Conservation (phyloP, 2,113 vertebrate species). For the Chiloscyllium plagiosum region DNA sequence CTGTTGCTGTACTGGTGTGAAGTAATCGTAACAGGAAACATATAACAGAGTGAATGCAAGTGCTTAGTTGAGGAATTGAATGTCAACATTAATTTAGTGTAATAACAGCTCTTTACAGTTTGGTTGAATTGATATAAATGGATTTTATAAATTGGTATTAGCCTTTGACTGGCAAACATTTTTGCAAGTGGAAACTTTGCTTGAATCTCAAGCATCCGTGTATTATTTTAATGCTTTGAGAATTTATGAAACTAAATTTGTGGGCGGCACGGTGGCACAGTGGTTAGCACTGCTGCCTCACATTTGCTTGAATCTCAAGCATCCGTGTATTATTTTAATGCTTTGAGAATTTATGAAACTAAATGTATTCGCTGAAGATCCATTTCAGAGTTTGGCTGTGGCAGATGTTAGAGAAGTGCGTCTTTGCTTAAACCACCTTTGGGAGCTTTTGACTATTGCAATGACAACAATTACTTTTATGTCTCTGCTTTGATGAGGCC, state of each 20-base stretch:
- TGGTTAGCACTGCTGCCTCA: too few species aligned
- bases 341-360: not conserved
- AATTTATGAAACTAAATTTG: not conserved
- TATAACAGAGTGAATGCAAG: not conserved
- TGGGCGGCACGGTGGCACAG: too few species aligned
- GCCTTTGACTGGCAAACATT: slow-evolving; percentile 21
- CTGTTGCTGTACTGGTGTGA: not conserved
- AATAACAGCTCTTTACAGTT: not conserved
- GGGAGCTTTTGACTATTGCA: not conserved
- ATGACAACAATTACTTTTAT: not conserved
- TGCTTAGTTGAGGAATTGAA: not conserved
- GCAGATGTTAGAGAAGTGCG: not conserved
- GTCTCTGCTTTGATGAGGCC: not conserved
- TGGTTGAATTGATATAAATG: not conserved
- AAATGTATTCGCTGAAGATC: not conserved
- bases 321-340: too few species aligned
- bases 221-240: not conserved
- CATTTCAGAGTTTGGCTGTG: not conserved
- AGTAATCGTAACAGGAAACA: not conserved
- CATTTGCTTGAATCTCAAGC: slow-evolving; percentile 6
- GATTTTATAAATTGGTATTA: not conserved
- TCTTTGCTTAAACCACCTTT: slow-evolving; percentile 6
- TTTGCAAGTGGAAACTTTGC: not conserved
- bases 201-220: not conserved
- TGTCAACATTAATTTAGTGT: not conserved